A percentile compares a stretch with the other conserved stretches of the same genome.
Conservation (phyloP, 92 coral and sea anemone genomes). For the Plumapathes pennacea region DNA sequence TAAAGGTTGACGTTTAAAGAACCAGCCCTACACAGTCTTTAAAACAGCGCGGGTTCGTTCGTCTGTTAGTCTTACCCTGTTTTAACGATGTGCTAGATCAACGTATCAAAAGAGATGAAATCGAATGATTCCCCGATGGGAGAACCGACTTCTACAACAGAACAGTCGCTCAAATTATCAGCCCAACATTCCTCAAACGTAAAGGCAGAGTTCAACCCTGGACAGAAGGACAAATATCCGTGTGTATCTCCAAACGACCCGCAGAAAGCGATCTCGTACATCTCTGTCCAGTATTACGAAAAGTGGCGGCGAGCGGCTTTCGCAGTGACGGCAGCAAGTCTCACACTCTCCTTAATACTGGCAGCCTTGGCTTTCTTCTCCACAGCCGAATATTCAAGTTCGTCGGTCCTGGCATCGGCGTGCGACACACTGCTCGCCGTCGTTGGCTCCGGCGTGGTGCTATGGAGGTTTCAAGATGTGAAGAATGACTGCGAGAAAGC, state of each 20-base stretch:
- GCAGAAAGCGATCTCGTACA: background rate
- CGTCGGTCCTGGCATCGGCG: conserved; percentile 12
- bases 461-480: conserved; percentile 8
- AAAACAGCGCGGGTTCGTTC: too few species aligned
- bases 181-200: too few species aligned
- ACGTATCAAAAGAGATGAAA: too few species aligned
- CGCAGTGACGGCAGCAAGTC: conserved; percentile 5
- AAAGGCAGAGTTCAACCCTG: conserved; percentile 19
- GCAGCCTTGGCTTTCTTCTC: background rate
- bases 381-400: conserved; percentile 3
- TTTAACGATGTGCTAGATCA: too few species aligned
- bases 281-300: background rate
- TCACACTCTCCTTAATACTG: conserved; percentile 2
- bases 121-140: too few species aligned
- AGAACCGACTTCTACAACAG: too few species aligned
- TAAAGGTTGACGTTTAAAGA: too few species aligned
- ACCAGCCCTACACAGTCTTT: too few species aligned
- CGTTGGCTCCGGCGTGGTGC: conserved; percentile 2
- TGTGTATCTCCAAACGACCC: conserved; percentile 7
- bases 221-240: conserved; percentile 1
- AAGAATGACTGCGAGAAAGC: background rate
- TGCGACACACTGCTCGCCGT: conserved; percentile 4
- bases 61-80: too few species aligned
- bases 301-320: conserved; percentile 15
- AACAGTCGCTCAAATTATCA: conserved; percentile 5